Base-by-base conservation (phyloP, 2,888 invertebrate species). In the Cinara cedri region DNA sequence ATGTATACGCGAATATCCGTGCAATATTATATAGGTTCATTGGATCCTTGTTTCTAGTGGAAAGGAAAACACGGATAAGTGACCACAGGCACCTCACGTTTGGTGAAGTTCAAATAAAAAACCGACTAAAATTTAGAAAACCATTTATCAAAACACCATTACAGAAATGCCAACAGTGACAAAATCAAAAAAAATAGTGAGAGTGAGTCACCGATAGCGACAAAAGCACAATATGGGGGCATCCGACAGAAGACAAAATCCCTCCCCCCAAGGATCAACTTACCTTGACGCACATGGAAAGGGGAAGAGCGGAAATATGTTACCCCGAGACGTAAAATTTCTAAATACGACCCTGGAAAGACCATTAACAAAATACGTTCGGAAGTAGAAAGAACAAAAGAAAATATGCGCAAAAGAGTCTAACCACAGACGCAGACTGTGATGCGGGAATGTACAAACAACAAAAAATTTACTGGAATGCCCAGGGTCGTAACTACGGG, bases 81-180 rank as follows among this genome's bases (percentile, higher is more conserved):
- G n/a, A n/a, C n/a, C n/a, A n/a, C n/a, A n/a, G n/a, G n/a, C n/a
- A 14, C 57, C 57, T 19, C 19, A 19, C 19, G 57, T 57, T 57
- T 57, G 57, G 19, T 19, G 10, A 57, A 57, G 57, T 21, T 14
- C 57, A 57, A 57, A 57, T 57, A 6, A 57, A 3, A n/a, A 57
- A 19, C 57, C 57, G 57, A 57, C 19, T 57, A 57, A 57, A 57
- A 57, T 57, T 19, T 57, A 57, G 57, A 57, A 57, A 57, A 57
- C 19, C 57, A n/a, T 57, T 57, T 57, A 57, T 14, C 11, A 57
- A 57, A 57, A 57, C 57, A 3, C 57, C 57, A n/a, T 57, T 19
- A 57, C 3, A 57, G 57, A 57, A 57, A 4, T 19, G 57, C 10
- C 57, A 57, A 57, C 57, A 21, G 19, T 57, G 19, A 57, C 57